phyloP scores from a whole-genome alignment of 53 echinoderm and acorn worm genomes.

The Temnopleurus reevesii region DNA sequence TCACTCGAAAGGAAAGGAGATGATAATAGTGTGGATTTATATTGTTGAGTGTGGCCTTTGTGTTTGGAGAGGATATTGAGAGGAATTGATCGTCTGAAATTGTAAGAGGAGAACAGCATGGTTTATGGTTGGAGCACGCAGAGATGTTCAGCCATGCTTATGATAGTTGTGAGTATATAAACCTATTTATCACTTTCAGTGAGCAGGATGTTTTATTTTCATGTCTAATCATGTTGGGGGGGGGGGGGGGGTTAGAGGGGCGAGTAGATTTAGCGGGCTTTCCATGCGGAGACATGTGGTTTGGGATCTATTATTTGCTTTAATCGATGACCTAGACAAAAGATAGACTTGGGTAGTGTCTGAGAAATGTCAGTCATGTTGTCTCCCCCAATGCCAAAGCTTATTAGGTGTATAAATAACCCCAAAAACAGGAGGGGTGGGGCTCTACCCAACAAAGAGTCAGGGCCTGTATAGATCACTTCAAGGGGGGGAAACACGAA shows the following conservation, averaged over 20 bases:
- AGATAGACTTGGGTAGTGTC: neutral
- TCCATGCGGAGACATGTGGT: neutral
- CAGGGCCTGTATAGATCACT: neutral
- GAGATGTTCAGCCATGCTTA: conserved; percentile 42
- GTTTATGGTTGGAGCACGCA: conserved; percentile 32
- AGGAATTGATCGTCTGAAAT: neutral
- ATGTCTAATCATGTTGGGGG: neutral
- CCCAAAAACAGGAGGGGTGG: conserved; percentile 22
- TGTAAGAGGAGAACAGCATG: conserved; percentile 25
- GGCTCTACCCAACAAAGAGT: conserved; percentile 7
- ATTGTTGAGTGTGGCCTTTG: conserved; percentile 7
- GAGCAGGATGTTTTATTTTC: neutral
- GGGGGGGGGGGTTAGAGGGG: too few species aligned
- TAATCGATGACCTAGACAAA: neutral
- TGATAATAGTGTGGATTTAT: neutral
- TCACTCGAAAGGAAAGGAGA: neutral
- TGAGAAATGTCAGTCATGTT: conserved; percentile 21
- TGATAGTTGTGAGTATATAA: conserved; percentile 20
- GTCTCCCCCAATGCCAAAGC: neutral
- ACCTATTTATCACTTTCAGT: neutral
- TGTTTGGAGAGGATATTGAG: neutral
- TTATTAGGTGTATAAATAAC: neutral
- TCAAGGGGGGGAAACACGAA: conserved; percentile 10
- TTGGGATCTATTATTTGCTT: neutral
- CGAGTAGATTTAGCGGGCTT: neutral